A percentile compares a stretch with the other conserved stretches of the same genome.
phyloP scores from a whole-genome alignment of 2,888 invertebrate genomes.

The Lypha dubia region DNA sequence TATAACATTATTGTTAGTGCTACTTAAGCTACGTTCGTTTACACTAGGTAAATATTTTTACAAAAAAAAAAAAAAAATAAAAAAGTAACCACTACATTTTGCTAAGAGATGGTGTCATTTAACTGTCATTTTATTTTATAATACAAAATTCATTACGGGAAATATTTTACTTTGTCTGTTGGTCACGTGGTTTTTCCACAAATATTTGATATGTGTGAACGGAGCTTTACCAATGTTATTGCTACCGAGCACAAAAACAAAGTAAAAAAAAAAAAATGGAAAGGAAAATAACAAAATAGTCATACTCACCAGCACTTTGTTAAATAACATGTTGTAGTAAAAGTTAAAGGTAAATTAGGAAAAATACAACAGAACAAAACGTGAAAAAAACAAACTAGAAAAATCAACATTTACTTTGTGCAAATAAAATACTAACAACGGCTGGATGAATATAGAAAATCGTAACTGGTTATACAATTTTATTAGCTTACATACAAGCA shows the following conservation, averaged over 20 bases:
- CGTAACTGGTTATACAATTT: constrained; percentile 8
- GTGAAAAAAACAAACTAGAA: constrained; percentile 16
- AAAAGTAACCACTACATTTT: too few relatives aligned
- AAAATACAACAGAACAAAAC: constrained; percentile 2
- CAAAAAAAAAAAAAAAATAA: too few relatives aligned
- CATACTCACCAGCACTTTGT: constrained; percentile 9
- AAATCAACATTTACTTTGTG: constrained; percentile 41
- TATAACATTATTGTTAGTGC: not conserved
- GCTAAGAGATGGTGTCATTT: too few relatives aligned
- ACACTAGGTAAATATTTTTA: too few relatives aligned
- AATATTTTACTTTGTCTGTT: too few relatives aligned
- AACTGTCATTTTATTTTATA: too few relatives aligned
- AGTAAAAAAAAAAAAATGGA: not conserved
- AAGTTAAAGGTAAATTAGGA: constrained; percentile 38
- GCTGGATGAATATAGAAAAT: constrained; percentile 42
- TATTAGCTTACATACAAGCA: constrained; percentile 24
- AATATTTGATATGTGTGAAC: too few relatives aligned
- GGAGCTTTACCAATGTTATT: constrained; percentile 28
- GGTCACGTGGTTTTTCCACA: too few relatives aligned
- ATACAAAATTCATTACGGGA: too few relatives aligned
- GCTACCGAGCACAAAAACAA: not conserved
- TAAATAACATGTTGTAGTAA: constrained; percentile 26
- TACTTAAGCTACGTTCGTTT: too few relatives aligned
- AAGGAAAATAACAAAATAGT: constrained; percentile 1
- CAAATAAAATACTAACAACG: constrained; percentile 33